Evolutionary conservation across 2,797 vertebrate species (phyloP).

Genomic region (Emys orbicularis): DNA sequence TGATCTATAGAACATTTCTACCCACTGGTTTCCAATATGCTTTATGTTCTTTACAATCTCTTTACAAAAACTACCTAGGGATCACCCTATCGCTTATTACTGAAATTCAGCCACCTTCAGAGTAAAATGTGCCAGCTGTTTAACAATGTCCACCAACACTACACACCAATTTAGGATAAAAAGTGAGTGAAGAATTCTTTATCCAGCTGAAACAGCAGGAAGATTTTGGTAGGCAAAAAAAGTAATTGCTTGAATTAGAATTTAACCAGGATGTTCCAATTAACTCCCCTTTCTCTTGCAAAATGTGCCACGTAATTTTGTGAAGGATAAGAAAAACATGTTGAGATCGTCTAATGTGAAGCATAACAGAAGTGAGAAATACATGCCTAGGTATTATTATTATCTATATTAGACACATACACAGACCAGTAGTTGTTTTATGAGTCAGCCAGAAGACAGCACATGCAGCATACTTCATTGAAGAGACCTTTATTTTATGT

Average conservation of each 20-base stretch:
- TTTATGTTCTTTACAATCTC: slow-evolving; percentile 13
- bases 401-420: not conserved
- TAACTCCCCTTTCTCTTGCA: not conserved
- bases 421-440: not conserved
- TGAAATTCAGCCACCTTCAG: slow-evolving; percentile 33
- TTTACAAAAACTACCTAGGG: slow-evolving; percentile 4
- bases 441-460: not conserved
- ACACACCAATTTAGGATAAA: slow-evolving; percentile 23
- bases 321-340: not conserved
- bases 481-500: not conserved
- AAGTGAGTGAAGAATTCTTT: not conserved
- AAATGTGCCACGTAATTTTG: not conserved
- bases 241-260: not conserved
- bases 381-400: not conserved
- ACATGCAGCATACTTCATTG: not conserved
- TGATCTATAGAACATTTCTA: not conserved
- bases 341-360: not conserved
- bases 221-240: not conserved
- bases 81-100: slow-evolving; percentile 34
- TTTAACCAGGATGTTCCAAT: not conserved
- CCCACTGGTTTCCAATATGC: not conserved
- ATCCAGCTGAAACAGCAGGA: slow-evolving; percentile 22
- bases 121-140: not conserved
- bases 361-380: not conserved
- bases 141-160: not conserved